Base-by-base conservation (phyloP, 2,888 invertebrate species). In the Ptychoptera albimana region DNA sequence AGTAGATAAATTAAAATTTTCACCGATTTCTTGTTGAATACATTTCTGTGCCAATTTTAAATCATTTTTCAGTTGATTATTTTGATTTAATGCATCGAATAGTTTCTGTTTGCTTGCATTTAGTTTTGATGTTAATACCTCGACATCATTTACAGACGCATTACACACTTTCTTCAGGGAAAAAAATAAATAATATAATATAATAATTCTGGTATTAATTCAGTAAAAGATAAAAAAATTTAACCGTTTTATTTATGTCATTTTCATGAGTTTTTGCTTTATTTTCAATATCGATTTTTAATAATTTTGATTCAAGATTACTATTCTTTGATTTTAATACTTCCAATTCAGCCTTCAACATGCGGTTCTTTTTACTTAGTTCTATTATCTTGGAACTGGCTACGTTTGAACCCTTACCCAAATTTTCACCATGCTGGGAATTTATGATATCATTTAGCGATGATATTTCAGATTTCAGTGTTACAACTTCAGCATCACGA, bases 21-120 rank as follows among this genome's bases (percentile, higher is more conserved):
- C 82, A 0, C 86, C 86, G 12, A 82, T 67, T 64, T 87, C 86
- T 57, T 79, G 79, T 54, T 78, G 76, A 13, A 86, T 57, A 49
- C 81, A 74, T 66, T 81, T 84, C 13, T 81, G 79, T 0, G 82
- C 78, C 45, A 79, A 57, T 50, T 82, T 73, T 34, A 85, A 66
- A 51, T 83, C 83, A 52, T 76, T 81, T 55, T 78, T 79, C 8
- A 85, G 60, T 53, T 76, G 74, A 0, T 75, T 63, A 55, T 79
- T 80, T 50, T 71, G 70, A 55, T 84, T 83, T 53, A 79, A 77
- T 15, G 72, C 70, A 44, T 83, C 82, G 47, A 74, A 75, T 2
- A 84, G 64, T 57, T 80, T 83, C 49, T 71, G 73, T 48, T 71
- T 72, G 0, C 79, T 55, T 41, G 68, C 70, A 61, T 75, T 79